A percentile compares a stretch with the other conserved stretches of the same genome.
These are phyloP conservation scores for Alitta virens DNA, from an alignment of 2,888 invertebrate genomes.

Conservation along the genomic window DNA sequence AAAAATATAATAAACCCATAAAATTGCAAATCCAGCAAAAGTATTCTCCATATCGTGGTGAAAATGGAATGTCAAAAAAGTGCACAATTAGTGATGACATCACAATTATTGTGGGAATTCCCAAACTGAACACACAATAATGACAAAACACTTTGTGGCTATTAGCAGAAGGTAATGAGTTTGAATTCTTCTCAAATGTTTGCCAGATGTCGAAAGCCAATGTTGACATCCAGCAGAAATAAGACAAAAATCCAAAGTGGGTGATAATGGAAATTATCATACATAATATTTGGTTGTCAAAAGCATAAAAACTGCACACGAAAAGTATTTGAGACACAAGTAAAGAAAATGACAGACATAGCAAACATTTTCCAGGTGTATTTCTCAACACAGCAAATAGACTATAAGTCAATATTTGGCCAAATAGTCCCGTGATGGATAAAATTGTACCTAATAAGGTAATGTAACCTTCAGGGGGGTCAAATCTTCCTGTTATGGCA, in stretches of 20 bases:
- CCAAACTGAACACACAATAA: too few species aligned
- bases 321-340: slow-evolving; percentile 60
- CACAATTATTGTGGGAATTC: too few species aligned
- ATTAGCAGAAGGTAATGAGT: too few species aligned
- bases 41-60: slow-evolving; percentile 58
- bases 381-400: slow-evolving; percentile 60
- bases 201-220: slow-evolving; percentile 65
- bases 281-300: slow-evolving; percentile 37
- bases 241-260: slow-evolving; percentile 61
- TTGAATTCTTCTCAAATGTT: slow-evolving; percentile 56
- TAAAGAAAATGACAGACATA: slow-evolving; percentile 60
- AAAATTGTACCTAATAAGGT: slow-evolving; percentile 67
- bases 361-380: slow-evolving; percentile 61
- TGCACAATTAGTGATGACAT: slow-evolving; percentile 57
- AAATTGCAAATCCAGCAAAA: slow-evolving; percentile 63
- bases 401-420: slow-evolving; percentile 59
- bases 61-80: slow-evolving; percentile 41
- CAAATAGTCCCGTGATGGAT: slow-evolving; percentile 58
- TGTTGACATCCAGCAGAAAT: slow-evolving; percentile 63
- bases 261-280: slow-evolving; percentile 56
- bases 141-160: too few species aligned
- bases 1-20: slow-evolving; percentile 61
- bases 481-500: background rate
- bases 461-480: slow-evolving; percentile 40
- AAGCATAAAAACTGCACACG: slow-evolving; percentile 1